Conservation (phyloP, 2,888 invertebrate genomes). For the Yponomeuta sedellus region DNA sequence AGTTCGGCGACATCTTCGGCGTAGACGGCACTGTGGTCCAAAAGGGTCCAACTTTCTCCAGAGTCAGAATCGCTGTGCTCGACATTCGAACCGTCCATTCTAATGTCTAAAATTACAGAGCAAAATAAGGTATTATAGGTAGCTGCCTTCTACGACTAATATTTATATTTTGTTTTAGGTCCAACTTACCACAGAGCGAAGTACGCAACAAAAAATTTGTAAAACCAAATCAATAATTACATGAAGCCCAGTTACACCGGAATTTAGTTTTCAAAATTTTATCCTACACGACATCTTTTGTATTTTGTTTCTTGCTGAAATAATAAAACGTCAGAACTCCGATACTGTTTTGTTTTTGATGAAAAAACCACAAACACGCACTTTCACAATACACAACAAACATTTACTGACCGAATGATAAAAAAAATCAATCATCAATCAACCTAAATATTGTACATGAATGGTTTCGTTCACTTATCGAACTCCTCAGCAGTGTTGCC, state of each 20-base stretch:
- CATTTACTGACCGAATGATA: conserved; percentile 7
- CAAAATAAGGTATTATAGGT: conserved; percentile 16
- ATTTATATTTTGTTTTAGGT: neutral
- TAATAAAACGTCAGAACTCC: conserved; percentile 16
- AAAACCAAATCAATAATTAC: conserved; percentile 13
- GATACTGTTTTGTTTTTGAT: conserved; percentile 16
- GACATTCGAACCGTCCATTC: conserved; percentile 55
- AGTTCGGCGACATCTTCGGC: conserved; percentile 44
- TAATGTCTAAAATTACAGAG: conserved; percentile 25
- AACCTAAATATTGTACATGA: neutral
- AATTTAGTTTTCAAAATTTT: conserved; percentile 32
- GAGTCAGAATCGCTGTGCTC: conserved; percentile 73
- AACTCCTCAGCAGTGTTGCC: neutral
- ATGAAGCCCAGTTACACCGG: conserved; percentile 38
- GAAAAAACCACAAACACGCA: neutral
- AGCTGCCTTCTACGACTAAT: neutral
- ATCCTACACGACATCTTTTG: conserved; percentile 23
- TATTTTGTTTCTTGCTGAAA: conserved; percentile 45
- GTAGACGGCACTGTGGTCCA: conserved; percentile 46
- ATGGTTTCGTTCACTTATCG: neutral
- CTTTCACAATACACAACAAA: neutral
- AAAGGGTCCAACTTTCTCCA: conserved; percentile 69
- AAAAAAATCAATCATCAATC: neutral
- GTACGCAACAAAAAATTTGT: conserved; percentile 32
- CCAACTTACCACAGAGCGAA: conserved; percentile 32